Conservation (phyloP, 2,888 invertebrate species). For the Cephus pulcher region DNA sequence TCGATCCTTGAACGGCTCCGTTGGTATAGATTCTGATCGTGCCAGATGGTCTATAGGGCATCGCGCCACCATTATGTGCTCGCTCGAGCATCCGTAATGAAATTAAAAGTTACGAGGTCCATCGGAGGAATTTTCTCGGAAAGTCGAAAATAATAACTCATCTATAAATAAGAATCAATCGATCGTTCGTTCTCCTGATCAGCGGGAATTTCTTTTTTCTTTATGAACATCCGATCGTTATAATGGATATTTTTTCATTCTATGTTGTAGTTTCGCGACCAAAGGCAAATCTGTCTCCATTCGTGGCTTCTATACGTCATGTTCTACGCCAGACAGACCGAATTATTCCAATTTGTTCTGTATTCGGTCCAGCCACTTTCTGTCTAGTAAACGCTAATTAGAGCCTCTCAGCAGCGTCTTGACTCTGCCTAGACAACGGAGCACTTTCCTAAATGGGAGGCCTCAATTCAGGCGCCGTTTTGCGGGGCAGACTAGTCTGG, state of each 20-base stretch:
- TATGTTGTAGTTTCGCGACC: too few relatives aligned
- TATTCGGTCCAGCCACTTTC: slow-evolving; percentile 44
- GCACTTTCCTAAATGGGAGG: slow-evolving; percentile 12
- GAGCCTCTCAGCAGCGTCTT: slow-evolving; percentile 36
- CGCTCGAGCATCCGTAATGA: slow-evolving; percentile 49
- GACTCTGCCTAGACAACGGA: neutral
- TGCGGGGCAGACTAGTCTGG: neutral
- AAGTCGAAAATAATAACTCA: slow-evolving; percentile 5
- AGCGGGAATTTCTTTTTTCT: too few relatives aligned
- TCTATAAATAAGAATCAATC: too few relatives aligned
- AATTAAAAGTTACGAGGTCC: slow-evolving; percentile 47
- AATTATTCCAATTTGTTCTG: slow-evolving; percentile 56
- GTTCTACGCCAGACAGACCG: slow-evolving; percentile 14
- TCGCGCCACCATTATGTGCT: slow-evolving; percentile 48
- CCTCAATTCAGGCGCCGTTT: slow-evolving; percentile 12
- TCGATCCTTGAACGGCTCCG: slow-evolving; percentile 34
- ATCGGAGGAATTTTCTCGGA: slow-evolving; percentile 33
- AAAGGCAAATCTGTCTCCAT: too few relatives aligned
- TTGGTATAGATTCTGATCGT: slow-evolving; percentile 43
- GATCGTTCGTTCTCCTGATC: too few relatives aligned
- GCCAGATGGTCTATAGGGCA: slow-evolving; percentile 62
- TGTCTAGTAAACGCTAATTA: slow-evolving; percentile 54
- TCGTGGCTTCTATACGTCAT: too few relatives aligned
- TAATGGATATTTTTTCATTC: too few relatives aligned
- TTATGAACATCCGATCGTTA: too few relatives aligned